Evolutionary conservation across 2,888 invertebrate genomes (phyloP), one percentile per base, ranked within the genome.

Genomic region (Suillia variegata): DNA sequence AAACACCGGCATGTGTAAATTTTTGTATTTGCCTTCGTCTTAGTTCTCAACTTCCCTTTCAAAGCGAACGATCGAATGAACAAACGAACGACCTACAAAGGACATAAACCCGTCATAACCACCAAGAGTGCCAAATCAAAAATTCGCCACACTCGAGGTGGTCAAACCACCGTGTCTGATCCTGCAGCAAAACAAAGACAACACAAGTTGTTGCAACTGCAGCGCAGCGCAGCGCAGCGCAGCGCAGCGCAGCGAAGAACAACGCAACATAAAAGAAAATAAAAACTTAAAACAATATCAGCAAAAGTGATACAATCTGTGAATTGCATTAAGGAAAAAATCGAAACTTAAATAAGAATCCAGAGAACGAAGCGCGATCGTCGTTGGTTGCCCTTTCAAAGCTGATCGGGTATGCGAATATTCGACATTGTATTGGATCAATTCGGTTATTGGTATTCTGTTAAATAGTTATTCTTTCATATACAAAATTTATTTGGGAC

Each of bases 251-350:
- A 31, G 31, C 12, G 38, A 38, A n/a, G 38, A 38, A n/a, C 8
- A 38, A 6, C 8, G n/a, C n/a, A n/a, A n/a, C n/a, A 38, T 10
- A 2, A 18, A 45, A 17, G 13, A 45, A 45, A 20, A 45, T 13
- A 18, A 45, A 20, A 18, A 17, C 8, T 4, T 13, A 20, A 45
- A 45, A 20, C 18, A 18, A 20, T 20, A 45, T 45, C 45, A 45
- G 45, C 45, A 45, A 45, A 45, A 45, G 45, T 45, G 45, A 45
- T 45, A 45, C 13, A 45, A 45, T 45, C 45, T 18, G 20, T 13
- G 45, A 45, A 45, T 45, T 45, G 45, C 45, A 45, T 45, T 18
- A 6, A 3, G 10, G n/a, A 38, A 38, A 45, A 45, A 45, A 45
- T 17, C 45, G 17, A 4, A 45, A 45, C 3, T 13, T 6, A 45